Conservation (phyloP, 2,797 vertebrate genomes). For the Mus minutoides region DNA sequence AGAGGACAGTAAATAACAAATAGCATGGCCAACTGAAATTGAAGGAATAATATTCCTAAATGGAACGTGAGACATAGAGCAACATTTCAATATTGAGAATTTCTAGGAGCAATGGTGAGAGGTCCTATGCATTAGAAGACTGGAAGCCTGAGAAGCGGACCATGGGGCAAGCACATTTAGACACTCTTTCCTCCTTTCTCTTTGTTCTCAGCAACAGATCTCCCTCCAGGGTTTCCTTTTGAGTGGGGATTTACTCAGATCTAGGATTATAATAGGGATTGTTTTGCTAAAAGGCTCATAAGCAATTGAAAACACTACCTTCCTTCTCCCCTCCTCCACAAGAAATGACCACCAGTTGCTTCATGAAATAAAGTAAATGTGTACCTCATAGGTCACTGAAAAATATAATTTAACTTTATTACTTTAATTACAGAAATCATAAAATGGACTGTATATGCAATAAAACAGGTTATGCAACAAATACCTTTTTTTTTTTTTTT, state of each 20-base stretch:
- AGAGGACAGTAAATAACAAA: conserved; percentile 56
- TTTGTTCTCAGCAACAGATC: conserved; percentile 35
- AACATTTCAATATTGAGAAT: neutral
- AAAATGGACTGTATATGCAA: conserved; percentile 78
- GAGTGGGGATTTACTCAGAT: conserved; percentile 30
- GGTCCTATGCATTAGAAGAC: conserved; percentile 32
- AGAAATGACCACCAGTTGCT: conserved; percentile 42
- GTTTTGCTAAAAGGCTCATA: conserved; percentile 58
- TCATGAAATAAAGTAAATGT: conserved; percentile 53
- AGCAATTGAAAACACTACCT: conserved; percentile 66
- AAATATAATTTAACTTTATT: conserved; percentile 78
- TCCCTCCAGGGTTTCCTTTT: neutral
- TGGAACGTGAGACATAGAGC: conserved; percentile 44
- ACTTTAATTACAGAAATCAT: conserved; percentile 85
- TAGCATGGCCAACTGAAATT: conserved; percentile 63
- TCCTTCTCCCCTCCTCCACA: neutral
- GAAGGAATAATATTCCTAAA: conserved; percentile 55
- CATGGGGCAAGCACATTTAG: neutral
- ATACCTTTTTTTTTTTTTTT: conserved; percentile 72
- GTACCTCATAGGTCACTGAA: conserved; percentile 62
- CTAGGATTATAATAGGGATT: neutral
- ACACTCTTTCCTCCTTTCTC: neutral
- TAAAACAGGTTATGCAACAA: conserved; percentile 83
- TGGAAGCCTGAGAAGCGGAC: conserved; percentile 19
- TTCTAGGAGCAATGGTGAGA: conserved; percentile 47